Evolutionary conservation across 1,140 invertebrate species (phyloP), one percentile per base, ranked within the genome.

Genomic region (Drosophila ananassae): DNA sequence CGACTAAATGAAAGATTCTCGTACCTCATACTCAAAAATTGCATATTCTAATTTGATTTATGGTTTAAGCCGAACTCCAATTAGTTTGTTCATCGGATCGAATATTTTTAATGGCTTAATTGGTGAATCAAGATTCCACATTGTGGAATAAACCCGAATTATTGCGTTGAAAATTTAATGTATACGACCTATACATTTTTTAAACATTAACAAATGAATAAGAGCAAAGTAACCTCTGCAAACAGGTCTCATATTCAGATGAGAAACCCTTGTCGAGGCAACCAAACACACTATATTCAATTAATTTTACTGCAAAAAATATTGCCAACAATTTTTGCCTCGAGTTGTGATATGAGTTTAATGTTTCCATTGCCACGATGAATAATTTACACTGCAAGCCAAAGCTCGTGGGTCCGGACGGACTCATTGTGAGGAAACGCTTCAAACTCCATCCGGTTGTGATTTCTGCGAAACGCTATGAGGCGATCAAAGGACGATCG

Each of bases 401-500:
- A 21, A 67, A 67, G 10, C 10, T 24, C 8, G 60, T 67, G 0
- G 60, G 63, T 28, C 46, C 47, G 13, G 48, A 64, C 0, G 63
- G 63, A 53, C 22, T 53, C 7, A 12, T 41, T 17, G 39, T 51
- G 7, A 25, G 50, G 8, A 41, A 53, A 17, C 51, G 47, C 10
- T 22, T 21, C 1, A 57, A 12, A 0, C 21, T 30, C 0, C 51
- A 58, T 44, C 79, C 83, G 0, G 84, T 89, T 0, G 75, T 89
- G 2, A 24, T 89, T 3, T 89, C 83, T 4, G 55, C 73, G 4
- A 73, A 77, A 9, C 64, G 73, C 1, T 79, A 58, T 22, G 54
- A 78, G 6, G 68, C 52, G 2, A 79, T 89, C 3, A 8, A 73
- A 6, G 69, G 56, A 4, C 50, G 79, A 2, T 41, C 83, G 3